Percentiles rank a stretch among this genome's conserved stretches.
Evolutionary conservation across 2,888 invertebrate species (phyloP).

Genomic region (Phaedon cochleariae): DNA sequence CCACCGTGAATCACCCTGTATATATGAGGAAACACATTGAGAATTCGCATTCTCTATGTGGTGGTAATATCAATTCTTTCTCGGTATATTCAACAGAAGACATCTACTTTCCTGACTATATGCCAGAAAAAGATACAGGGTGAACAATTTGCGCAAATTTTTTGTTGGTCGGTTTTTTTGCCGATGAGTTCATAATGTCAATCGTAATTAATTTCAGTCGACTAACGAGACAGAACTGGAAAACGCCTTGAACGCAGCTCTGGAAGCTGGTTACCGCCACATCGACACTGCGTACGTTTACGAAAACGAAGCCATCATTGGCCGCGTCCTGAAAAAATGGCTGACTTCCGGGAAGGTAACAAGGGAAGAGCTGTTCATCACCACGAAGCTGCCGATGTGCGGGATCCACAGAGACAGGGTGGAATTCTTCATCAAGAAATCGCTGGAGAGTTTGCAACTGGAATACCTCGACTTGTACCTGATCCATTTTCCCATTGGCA

Average conservation of each 20-base stretch:
- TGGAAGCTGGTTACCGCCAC: slow-evolving; percentile 82
- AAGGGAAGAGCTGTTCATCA: slow-evolving; percentile 78
- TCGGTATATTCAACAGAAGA: too few relatives aligned
- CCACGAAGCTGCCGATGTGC: slow-evolving; percentile 77
- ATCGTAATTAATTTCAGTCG: slow-evolving; percentile 65
- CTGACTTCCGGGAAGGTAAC: slow-evolving; percentile 69
- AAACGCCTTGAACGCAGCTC: slow-evolving; percentile 72
- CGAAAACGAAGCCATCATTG: slow-evolving; percentile 79
- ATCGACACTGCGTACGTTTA: slow-evolving; percentile 85
- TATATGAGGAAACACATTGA: too few relatives aligned
- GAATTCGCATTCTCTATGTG: too few relatives aligned
- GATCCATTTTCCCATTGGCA: slow-evolving; percentile 48
- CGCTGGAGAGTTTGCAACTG: slow-evolving; percentile 44
- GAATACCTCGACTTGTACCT: slow-evolving; percentile 50
- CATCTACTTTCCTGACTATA: too few relatives aligned
- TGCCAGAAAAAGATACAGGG: too few relatives aligned
- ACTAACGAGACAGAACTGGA: slow-evolving; percentile 71
- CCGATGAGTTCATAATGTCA: too few relatives aligned
- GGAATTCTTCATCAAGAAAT: slow-evolving; percentile 44
- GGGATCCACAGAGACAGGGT: slow-evolving; percentile 55
- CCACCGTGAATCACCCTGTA: too few relatives aligned
- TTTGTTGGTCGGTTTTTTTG: too few relatives aligned
- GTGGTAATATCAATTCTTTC: too few relatives aligned
- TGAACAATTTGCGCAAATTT: too few relatives aligned
- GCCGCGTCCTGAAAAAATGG: slow-evolving; percentile 77